Evolutionary conservation across 2,888 invertebrate genomes (phyloP), one percentile per base, ranked within the genome.

Genomic region (Lasioglossum pauxillum): DNA sequence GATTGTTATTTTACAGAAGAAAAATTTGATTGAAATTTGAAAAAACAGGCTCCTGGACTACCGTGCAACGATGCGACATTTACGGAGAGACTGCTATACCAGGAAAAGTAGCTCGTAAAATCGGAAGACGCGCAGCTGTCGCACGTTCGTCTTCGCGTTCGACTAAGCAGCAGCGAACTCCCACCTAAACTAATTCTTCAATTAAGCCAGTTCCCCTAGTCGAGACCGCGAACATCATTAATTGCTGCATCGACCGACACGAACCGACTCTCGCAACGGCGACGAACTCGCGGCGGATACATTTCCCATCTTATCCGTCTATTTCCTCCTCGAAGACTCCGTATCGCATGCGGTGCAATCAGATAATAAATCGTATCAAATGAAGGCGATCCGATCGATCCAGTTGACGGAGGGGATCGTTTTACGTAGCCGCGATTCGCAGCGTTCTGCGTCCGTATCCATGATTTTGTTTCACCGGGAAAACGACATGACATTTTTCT

Each of bases 131-230:
- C 67, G 16, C 44, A 23, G 8, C 8, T 19, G 31, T 16, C 41
- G 5, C 23, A 23, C 12, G 73, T 69, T 49, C 76, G 35, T 76
- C 74, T 75, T 23, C 46, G 64, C 71, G 44, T 16, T 23, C 31
- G 76, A 31, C 35, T 19, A n/a, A 71, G 64, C 69, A 82, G 57
- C 72, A 41, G 44, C n/a, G 73, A 78, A 77, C 84, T 80, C 75
- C 76, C 80, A 69, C 78, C 84, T 88, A 90, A 91, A 86, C 89
- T 93, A 93, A 93, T 93, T 93, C 91, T 91, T 92, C 91, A 92
- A 93, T 93, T 91, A 93, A 92, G 90, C 90, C 82, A 91, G 92
- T 93, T 93, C 89, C 92, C 86, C 87, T 81, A 60, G 27, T 75
- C 82, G 88, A 91, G 91, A 85, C 87, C 82, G 89, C 87, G 85